Evolutionary conservation across 2,797 vertebrate genomes (phyloP).

Genomic region (Potorous gilbertii): DNA sequence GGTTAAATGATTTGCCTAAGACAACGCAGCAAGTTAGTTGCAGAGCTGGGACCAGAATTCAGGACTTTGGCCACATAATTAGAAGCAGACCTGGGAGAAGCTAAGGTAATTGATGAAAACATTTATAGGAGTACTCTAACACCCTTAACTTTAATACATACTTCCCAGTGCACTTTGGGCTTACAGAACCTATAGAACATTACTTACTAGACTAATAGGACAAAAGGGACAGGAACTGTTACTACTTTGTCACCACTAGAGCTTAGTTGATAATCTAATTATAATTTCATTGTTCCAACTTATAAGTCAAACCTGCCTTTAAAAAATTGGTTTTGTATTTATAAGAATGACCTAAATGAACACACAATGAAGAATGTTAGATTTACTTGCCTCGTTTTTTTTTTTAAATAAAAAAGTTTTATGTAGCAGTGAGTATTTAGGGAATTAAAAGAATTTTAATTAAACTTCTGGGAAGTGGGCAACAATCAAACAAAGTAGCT

Average conservation of each 20-base stretch:
- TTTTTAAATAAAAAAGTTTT: constrained; percentile 24
- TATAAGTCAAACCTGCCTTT: constrained; percentile 32
- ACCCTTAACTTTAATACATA: neutral
- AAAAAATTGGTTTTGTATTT: neutral
- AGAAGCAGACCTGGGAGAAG: neutral
- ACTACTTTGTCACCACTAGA: neutral
- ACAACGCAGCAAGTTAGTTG: neutral
- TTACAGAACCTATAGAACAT: neutral
- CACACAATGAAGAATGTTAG: constrained; percentile 4
- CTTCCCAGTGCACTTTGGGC: neutral
- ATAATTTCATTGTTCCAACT: constrained; percentile 48
- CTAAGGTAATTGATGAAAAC: neutral
- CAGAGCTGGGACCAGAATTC: neutral
- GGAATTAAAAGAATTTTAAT: neutral
- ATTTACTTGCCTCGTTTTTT: constrained; percentile 62
- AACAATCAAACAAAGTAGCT: neutral
- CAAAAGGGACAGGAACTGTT: neutral
- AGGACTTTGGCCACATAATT: neutral
- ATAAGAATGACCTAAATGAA: neutral
- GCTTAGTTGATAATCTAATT: constrained; percentile 49
- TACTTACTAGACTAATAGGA: neutral
- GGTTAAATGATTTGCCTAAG: neutral
- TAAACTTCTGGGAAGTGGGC: constrained; percentile 35
- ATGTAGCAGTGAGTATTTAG: constrained; percentile 51
- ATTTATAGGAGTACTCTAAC: neutral